A percentile compares a stretch with the other conserved stretches of the same genome.
These are phyloP conservation scores for Gallinago paraguaiae DNA, from an alignment of 2,113 vertebrate species.

Conservation along the genomic window DNA sequence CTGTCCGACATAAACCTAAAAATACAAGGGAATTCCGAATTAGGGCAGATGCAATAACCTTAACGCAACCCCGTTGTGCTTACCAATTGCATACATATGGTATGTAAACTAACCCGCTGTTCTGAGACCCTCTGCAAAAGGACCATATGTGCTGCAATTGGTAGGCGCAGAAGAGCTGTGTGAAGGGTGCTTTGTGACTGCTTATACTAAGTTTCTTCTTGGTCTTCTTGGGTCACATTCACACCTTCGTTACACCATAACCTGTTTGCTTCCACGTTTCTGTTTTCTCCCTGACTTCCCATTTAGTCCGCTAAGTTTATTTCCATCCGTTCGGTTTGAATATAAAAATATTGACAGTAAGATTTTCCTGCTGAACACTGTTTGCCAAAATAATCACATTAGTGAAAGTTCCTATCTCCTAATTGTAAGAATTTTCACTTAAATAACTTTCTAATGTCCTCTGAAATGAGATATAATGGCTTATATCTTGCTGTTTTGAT, in stretches of 20 bases:
- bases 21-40: constrained; percentile 54
- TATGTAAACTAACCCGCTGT: constrained; percentile 49
- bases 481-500: not conserved
- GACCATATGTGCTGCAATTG: constrained; percentile 40
- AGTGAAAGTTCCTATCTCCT: not conserved
- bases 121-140: constrained; percentile 41
- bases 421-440: not conserved
- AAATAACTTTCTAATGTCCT: not conserved
- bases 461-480: not conserved
- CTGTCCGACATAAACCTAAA: constrained; percentile 32
- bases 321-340: not conserved
- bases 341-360: not conserved
- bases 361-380: not conserved
- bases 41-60: constrained; percentile 48
- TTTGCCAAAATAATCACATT: not conserved
- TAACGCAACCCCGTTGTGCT: constrained; percentile 34
- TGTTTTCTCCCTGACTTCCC: not conserved
- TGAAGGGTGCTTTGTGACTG: constrained; percentile 22
- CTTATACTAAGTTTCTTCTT: constrained; percentile 20
- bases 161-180: not conserved
- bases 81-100: constrained; percentile 49
- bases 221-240: constrained; percentile 11
- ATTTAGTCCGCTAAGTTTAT: not conserved
- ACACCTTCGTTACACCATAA: not conserved
- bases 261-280: not conserved